phyloP scores from a whole-genome alignment of 1,140 invertebrate species.

The Hylaeus volcanicus region DNA sequence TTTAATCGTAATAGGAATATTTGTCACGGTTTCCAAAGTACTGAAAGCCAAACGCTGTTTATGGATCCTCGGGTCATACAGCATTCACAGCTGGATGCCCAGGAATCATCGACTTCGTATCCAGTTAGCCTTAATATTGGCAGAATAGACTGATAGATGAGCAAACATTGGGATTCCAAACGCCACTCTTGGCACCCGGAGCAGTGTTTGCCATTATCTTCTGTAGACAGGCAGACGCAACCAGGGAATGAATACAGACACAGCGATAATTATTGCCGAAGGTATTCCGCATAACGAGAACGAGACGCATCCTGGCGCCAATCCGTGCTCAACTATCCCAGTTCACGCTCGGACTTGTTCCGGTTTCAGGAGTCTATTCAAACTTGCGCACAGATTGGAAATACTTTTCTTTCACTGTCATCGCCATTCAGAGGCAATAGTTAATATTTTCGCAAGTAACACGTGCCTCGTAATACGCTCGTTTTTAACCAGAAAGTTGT shows the following conservation, averaged over 20 bases:
- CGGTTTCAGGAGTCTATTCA: background rate
- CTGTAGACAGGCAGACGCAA: slow-evolving; percentile 19
- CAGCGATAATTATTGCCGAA: slow-evolving; percentile 37
- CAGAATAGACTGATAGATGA: slow-evolving; percentile 2
- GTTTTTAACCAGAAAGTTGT: too few relatives aligned
- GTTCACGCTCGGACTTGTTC: slow-evolving; percentile 7
- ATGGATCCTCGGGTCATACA: background rate
- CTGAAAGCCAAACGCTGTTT: background rate
- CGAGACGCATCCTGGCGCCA: slow-evolving; percentile 26
- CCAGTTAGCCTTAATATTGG: slow-evolving; percentile 11
- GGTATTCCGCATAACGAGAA: slow-evolving; percentile 13
- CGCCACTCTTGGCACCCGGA: slow-evolving; percentile 4
- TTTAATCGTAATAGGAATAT: too few relatives aligned
- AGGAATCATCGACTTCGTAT: background rate
- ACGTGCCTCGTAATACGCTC: too few relatives aligned
- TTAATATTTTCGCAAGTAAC: too few relatives aligned
- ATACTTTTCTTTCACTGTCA: background rate
- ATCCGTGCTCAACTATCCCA: slow-evolving; percentile 11
- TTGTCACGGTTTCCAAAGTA: background rate
- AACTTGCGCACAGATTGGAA: background rate
- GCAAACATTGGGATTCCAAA: slow-evolving; percentile 20
- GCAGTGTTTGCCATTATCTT: slow-evolving; percentile 28
- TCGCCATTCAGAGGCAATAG: too few relatives aligned
- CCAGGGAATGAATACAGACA: slow-evolving; percentile 21
- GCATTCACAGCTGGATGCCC: background rate